Conservation (phyloP, 2,797 vertebrate genomes). For the Simalia tracyae region DNA sequence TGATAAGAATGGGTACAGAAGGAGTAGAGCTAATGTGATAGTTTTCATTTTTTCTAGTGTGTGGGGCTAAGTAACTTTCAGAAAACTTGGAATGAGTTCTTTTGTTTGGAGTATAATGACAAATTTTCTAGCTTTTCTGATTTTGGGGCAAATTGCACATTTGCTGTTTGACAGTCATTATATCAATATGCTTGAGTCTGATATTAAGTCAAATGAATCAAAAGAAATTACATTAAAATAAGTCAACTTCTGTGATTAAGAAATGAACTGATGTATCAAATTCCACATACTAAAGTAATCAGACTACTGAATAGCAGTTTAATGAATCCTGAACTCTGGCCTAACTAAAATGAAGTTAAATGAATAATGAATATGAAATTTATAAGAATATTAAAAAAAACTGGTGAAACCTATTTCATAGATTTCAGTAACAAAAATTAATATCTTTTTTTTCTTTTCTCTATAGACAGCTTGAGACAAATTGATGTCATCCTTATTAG, state of each 20-base stretch:
- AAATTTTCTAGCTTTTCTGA: neutral
- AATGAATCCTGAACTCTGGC: slow-evolving; percentile 27
- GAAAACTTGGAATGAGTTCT: neutral
- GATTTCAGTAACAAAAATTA: neutral
- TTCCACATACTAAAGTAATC: slow-evolving; percentile 11
- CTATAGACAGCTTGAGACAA: neutral
- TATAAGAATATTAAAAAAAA: neutral
- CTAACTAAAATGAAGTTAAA: slow-evolving; percentile 18
- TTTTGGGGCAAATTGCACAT: neutral
- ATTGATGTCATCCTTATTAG: neutral
- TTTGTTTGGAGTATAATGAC: neutral
- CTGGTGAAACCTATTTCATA: neutral
- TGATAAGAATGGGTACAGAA: neutral
- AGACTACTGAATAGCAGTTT: slow-evolving; percentile 9
- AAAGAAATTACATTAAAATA: slow-evolving; percentile 24
- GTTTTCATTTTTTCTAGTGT: neutral
- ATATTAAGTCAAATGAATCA: slow-evolving; percentile 7
- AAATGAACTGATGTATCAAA: slow-evolving; percentile 18
- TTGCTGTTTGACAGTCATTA: slow-evolving; percentile 14
- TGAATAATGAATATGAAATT: slow-evolving; percentile 28
- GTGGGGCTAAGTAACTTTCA: neutral
- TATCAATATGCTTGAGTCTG: neutral
- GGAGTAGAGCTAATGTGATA: neutral
- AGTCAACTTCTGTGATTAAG: slow-evolving; percentile 22
- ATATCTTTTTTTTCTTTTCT: neutral